Conservation (phyloP, 2,888 invertebrate genomes). For the Drosophila neonasuta region DNA sequence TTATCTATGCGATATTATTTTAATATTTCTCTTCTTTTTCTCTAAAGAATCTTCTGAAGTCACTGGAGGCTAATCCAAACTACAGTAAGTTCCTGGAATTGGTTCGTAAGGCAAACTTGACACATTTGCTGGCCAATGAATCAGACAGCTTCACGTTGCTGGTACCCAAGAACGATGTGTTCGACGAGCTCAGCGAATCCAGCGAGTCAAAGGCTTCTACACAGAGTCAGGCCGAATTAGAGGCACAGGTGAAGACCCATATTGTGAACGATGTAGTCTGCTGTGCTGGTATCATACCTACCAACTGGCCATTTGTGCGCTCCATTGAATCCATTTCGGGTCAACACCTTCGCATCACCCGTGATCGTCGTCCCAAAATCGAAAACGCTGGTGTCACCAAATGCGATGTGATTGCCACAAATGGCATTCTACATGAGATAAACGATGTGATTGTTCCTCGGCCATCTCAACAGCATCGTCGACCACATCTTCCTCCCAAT, state of each 20-base stretch:
- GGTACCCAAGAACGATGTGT: slow-evolving; percentile 82
- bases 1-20: not conserved
- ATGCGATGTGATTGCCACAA: slow-evolving; percentile 81
- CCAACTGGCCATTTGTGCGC: slow-evolving; percentile 82
- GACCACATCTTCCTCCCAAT: slow-evolving; percentile 51
- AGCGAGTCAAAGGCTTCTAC: slow-evolving; percentile 62
- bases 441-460: slow-evolving; percentile 81
- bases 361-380: slow-evolving; percentile 82
- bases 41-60: slow-evolving; percentile 75
- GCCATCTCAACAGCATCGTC: slow-evolving; percentile 51
- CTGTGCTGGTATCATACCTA: slow-evolving; percentile 82
- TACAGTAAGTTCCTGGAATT: slow-evolving; percentile 81
- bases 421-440: slow-evolving; percentile 82
- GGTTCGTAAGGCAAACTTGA: slow-evolving; percentile 80
- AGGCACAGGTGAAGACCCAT: slow-evolving; percentile 79
- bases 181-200: slow-evolving; percentile 78
- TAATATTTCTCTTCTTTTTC: slow-evolving; percentile 30
- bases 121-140: slow-evolving; percentile 74
- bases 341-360: slow-evolving; percentile 79
- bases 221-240: slow-evolving; percentile 68
- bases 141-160: slow-evolving; percentile 79
- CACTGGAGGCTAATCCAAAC: slow-evolving; percentile 79
- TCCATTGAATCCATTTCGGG: slow-evolving; percentile 81
- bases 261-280: slow-evolving; percentile 82
- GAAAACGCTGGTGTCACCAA: slow-evolving; percentile 82